Evolutionary conservation across 2,113 vertebrate species (phyloP).

Genomic region (Pelobates fuscus): DNA sequence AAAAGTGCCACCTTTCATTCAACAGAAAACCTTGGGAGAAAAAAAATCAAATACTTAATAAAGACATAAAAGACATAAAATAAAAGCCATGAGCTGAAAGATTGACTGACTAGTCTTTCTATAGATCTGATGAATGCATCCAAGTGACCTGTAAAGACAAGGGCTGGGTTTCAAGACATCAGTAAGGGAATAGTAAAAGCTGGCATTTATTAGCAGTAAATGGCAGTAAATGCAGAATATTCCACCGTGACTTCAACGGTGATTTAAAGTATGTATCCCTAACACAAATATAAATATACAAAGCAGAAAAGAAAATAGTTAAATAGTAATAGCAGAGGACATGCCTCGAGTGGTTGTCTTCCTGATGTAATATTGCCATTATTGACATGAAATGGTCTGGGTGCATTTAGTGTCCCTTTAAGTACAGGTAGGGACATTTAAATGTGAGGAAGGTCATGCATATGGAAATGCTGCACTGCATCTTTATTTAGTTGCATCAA

Average conservation of each 20-base stretch:
- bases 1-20: constrained; percentile 5
- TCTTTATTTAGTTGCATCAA: too few species aligned
- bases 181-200: constrained; percentile 61
- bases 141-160: constrained; percentile 73
- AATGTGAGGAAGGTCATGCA: too few species aligned
- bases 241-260: constrained; percentile 68
- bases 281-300: too few species aligned
- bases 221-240: constrained; percentile 67
- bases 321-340: too few species aligned
- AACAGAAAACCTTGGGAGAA: constrained; percentile 45
- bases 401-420: too few species aligned
- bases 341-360: too few species aligned
- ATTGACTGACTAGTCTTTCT: constrained; percentile 67
- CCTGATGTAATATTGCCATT: too few species aligned
- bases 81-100: constrained; percentile 56
- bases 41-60: constrained; percentile 49
- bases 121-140: constrained; percentile 70
- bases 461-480: too few species aligned
- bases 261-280: neutral
- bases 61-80: constrained; percentile 35
- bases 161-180: constrained; percentile 63
- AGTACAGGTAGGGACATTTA: too few species aligned
- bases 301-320: too few species aligned
- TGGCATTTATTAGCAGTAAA: constrained; percentile 70
- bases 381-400: too few species aligned